Conservation (phyloP, 53 echinoderm and acorn worm species). For the Echinometra lucunter region DNA sequence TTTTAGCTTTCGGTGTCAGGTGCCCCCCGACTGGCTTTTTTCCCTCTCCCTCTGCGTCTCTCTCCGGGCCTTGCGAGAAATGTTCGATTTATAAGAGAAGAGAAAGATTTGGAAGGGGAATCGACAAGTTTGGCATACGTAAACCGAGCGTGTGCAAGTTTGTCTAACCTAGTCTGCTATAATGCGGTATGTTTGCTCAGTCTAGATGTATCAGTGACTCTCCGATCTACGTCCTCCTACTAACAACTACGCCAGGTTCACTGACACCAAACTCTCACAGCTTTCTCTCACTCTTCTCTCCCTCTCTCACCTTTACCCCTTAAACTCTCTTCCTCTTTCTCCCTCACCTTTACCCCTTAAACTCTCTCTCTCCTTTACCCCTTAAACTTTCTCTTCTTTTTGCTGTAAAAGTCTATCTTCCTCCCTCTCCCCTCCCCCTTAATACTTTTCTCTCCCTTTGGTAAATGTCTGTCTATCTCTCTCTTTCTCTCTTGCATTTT, state of each 20-base stretch:
- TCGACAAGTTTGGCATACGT: slow-evolving; percentile 68
- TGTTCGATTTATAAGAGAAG: slow-evolving; percentile 15
- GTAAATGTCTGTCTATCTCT: too few relatives aligned
- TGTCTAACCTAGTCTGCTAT: slow-evolving; percentile 69
- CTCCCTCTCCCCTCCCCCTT: not conserved
- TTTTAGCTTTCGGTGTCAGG: slow-evolving; percentile 64
- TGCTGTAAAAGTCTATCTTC: not conserved
- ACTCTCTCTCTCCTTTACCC: not conserved
- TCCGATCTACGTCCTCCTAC: slow-evolving; percentile 47
- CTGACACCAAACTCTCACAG: slow-evolving; percentile 18
- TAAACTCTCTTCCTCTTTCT: not conserved
- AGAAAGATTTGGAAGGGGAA: slow-evolving; percentile 44
- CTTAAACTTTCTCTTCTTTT: not conserved
- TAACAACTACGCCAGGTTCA: slow-evolving; percentile 36
- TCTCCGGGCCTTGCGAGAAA: slow-evolving; percentile 41
- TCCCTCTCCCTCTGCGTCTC: not conserved
- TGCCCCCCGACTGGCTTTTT: slow-evolving; percentile 47
- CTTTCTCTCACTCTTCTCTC: not conserved
- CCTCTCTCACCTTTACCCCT: too few relatives aligned
- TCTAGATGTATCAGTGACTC: slow-evolving; percentile 68
- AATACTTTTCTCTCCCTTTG: not conserved
- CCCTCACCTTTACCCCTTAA: too few relatives aligned
- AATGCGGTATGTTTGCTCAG: slow-evolving; percentile 63
- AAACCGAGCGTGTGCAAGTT: slow-evolving; percentile 70
- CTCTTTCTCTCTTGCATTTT: not conserved